Evolutionary conservation across 2,888 invertebrate genomes (phyloP), one percentile per base, ranked within the genome.

Genomic region (Koerneria pararmatus): DNA sequence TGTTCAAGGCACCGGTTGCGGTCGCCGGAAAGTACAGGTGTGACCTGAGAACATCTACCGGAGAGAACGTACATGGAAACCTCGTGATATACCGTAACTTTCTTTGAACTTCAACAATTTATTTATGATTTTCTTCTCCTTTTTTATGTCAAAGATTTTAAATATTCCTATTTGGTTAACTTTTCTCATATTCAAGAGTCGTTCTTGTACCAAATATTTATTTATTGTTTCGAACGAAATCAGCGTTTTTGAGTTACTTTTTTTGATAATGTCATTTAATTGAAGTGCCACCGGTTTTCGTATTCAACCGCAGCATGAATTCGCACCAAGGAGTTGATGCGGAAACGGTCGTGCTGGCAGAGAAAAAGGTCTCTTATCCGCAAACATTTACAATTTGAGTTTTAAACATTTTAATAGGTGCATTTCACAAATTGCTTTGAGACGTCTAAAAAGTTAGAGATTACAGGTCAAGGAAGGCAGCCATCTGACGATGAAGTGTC

Each of bases 281-380:
- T n/a, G n/a, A n/a, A 60, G 60, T 60, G 27, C 6, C 60, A 46
- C 60, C 60, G 11, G 60, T 60, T 1, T 19, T 60, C 24, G 31
- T 46, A 60, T 60, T 60, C 5, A 34, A 41, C n/a, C 24, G 29
- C n/a, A 34, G 48, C 5, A 48, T 60, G 19, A 48, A 60, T 24
- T 6, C 29, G n/a, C 46, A 60, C 27, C 8, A 6, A 4, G 48
- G 46, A 22, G n/a, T n/a, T 11, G 46, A 60, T 27, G 46, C 60
- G 4, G 29, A 60, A 27, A 46, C 60, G 15, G 46, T 60, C 27
- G n/a, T 46, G 19, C 31, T 60, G 11, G n/a, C 22, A n/a, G 29
- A 41, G 41, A 11, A 48, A 46, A 19, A 41, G 19, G 46, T 41
- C 46, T n/a, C n/a, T n/a, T n/a, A n/a, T n/a, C n/a, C n/a, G n/a